Evolutionary conservation across 2,113 vertebrate species (phyloP).

Genomic region (Aspiorhynchus laticeps): DNA sequence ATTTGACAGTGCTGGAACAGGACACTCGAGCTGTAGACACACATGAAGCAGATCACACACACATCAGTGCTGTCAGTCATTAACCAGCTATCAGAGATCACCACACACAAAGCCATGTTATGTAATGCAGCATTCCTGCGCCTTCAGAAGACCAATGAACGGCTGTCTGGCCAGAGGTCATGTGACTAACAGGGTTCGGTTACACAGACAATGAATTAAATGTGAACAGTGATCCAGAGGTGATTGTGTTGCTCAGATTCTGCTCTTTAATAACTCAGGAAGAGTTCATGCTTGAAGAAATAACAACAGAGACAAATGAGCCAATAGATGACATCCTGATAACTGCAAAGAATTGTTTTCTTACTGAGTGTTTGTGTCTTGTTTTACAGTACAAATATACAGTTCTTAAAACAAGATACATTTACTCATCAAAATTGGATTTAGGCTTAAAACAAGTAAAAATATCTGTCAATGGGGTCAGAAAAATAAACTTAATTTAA

Average conservation of each 20-base stretch:
- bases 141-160: neutral
- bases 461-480: neutral
- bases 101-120: slow-evolving; percentile 46
- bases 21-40: neutral
- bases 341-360: neutral
- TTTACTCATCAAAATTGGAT: neutral
- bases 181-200: neutral
- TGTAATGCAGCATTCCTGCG: slow-evolving; percentile 48
- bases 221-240: neutral
- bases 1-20: neutral
- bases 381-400: neutral
- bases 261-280: neutral
- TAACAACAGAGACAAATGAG: neutral
- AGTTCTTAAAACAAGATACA: neutral
- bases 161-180: slow-evolving; percentile 3
- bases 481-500: neutral
- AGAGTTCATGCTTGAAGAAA: neutral
- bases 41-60: neutral
- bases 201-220: neutral
- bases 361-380: neutral
- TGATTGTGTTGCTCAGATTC: neutral
- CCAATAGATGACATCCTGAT: neutral
- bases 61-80: slow-evolving; percentile 32
- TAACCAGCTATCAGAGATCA: slow-evolving; percentile 43
- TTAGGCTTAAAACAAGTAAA: neutral